Conservation (phyloP, 2,888 invertebrate genomes). For the Rhabditoides inermis region DNA sequence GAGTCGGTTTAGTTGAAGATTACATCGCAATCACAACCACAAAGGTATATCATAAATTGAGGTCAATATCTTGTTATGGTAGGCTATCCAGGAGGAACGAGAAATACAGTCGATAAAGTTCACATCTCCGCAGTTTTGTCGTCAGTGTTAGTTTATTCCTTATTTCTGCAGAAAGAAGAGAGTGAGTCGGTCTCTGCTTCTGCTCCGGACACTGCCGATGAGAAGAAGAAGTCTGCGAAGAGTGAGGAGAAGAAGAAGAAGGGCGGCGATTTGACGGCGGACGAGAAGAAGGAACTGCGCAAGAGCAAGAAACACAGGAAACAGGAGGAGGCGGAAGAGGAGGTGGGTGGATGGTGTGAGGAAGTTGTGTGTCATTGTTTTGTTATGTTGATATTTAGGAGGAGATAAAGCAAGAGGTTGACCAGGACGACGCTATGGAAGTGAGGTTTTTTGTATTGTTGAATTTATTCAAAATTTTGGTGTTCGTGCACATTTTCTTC, state of each 20-base stretch:
- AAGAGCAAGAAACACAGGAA: conserved; percentile 4
- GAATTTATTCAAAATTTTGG: too few species aligned
- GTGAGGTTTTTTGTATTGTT: too few species aligned
- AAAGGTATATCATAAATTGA: conserved; percentile 24
- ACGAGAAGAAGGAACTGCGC: conserved; percentile 7
- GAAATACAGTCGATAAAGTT: conserved; percentile 16
- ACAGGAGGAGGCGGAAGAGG: conserved; percentile 3
- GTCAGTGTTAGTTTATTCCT: too few species aligned
- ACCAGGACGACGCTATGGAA: conserved; percentile 11
- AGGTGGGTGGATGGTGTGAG: conserved; percentile 7
- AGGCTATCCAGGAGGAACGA: conserved; percentile 41
- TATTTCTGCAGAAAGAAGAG: too few species aligned
- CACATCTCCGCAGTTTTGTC: too few species aligned
- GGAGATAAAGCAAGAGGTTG: conserved; percentile 8
- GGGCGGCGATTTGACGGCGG: background rate
- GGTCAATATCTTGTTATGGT: conserved; percentile 22
- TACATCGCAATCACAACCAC: background rate
- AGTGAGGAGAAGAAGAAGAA: conserved; percentile 12
- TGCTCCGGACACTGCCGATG: too few species aligned
- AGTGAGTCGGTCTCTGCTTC: too few species aligned
- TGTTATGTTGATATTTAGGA: background rate
- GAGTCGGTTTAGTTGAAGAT: background rate
- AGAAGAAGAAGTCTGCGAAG: conserved; percentile 14
- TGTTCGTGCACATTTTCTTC: too few species aligned
- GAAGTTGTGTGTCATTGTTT: background rate